Percentiles rank a stretch among this genome's conserved stretches.
Conservation (phyloP, 2,113 vertebrate species). For the Ramphastos sulfuratus region DNA sequence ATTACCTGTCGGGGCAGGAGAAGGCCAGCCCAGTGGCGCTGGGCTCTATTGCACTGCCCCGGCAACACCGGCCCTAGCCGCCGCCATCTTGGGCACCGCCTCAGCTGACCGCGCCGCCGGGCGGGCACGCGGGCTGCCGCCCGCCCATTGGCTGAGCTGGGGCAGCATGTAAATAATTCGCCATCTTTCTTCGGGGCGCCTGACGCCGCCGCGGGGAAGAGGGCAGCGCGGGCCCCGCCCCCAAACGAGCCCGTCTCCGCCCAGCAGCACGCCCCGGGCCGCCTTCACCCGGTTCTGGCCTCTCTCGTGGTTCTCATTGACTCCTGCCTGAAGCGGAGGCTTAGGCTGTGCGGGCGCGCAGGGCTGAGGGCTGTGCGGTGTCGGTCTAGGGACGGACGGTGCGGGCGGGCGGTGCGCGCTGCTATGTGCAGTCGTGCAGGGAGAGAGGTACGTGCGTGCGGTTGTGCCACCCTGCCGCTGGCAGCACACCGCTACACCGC, state of each 20-base stretch:
- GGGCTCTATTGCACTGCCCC: neutral
- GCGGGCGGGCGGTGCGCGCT: too few relatives aligned
- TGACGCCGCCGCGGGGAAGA: accelerated
- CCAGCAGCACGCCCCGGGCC: accelerated
- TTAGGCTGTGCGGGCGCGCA: too few relatives aligned
- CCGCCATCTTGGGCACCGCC: constrained; percentile 29
- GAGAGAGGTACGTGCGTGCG: too few relatives aligned
- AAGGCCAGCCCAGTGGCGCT: neutral
- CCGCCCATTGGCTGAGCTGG: constrained; percentile 45
- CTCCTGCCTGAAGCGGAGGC: accelerated
- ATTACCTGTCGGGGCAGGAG: neutral
- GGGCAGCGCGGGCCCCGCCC: neutral
- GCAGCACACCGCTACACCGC: too few relatives aligned
- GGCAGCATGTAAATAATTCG: constrained; percentile 14
- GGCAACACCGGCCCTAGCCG: accelerated
- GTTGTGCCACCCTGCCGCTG: too few relatives aligned
- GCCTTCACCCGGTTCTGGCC: accelerated
- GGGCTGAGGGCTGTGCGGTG: too few relatives aligned
- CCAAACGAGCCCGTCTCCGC: neutral
- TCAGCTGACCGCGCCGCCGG: constrained; percentile 9
- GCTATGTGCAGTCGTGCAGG: too few relatives aligned
- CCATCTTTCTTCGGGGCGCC: constrained; percentile 52
- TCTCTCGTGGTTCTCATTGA: neutral
- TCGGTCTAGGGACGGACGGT: too few relatives aligned
- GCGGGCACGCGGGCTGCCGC: neutral